Percentiles rank a stretch among this genome's conserved stretches.
Evolutionary conservation across 1,140 invertebrate genomes (phyloP).

Genomic region (Calosoma granatense): DNA sequence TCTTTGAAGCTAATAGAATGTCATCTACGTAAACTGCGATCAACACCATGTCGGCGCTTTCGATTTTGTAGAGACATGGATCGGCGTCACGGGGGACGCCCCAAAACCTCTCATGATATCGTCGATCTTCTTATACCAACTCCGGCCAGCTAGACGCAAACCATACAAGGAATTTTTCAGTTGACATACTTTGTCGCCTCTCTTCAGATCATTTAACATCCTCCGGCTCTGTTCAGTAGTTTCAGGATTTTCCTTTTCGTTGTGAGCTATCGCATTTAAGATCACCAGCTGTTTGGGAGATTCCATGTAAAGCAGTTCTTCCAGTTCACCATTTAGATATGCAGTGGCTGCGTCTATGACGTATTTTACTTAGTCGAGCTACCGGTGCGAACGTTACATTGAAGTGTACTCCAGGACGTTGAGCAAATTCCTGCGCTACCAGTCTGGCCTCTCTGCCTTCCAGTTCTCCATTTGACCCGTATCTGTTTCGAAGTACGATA

Average conservation of each 20-base stretch:
- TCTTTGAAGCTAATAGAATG: not conserved
- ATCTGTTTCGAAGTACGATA: constrained; percentile 30
- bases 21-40: constrained; percentile 5
- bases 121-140: constrained; percentile 22
- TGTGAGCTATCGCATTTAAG: constrained; percentile 27
- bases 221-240: not conserved
- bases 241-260: constrained; percentile 22
- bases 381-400: constrained; percentile 22
- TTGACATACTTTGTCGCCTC: constrained; percentile 1
- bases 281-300: constrained; percentile 32
- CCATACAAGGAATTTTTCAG: constrained; percentile 28
- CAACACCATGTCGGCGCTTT: constrained; percentile 14
- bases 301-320: constrained; percentile 32
- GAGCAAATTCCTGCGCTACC: constrained; percentile 20
- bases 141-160: constrained; percentile 25
- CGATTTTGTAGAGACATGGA: constrained; percentile 24
- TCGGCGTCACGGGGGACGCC: constrained; percentile 17
- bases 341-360: constrained; percentile 36
- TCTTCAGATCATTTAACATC: not conserved
- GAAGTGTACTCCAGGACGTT: constrained; percentile 19
- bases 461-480: constrained; percentile 13
- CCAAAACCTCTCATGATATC: constrained; percentile 17
- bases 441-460: constrained; percentile 19
- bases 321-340: constrained; percentile 32
- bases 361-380: constrained; percentile 25